Percentiles rank a stretch among this genome's conserved stretches.
Conservation (phyloP, 2,888 invertebrate species). For the Rotaria magnacalcarata region DNA sequence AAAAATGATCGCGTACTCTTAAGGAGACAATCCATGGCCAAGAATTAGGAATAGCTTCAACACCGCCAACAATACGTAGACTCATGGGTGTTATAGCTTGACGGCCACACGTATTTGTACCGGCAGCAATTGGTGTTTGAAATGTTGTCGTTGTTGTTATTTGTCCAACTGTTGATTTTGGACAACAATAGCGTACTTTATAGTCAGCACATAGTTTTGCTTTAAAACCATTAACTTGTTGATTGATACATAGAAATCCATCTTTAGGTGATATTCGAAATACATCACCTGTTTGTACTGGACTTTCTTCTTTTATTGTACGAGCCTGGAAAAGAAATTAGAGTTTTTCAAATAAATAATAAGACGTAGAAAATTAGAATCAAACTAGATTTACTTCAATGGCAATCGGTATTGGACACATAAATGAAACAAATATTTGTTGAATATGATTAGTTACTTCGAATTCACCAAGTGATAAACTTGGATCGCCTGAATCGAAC, state of each 20-base stretch:
- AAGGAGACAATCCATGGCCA: conserved; percentile 36
- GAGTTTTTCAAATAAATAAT: no score
- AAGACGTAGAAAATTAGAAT: background rate
- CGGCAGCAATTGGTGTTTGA: background rate
- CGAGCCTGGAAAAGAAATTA: background rate
- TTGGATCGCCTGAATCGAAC: conserved; percentile 15
- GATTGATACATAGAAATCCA: conserved; percentile 33
- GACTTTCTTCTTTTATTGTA: background rate
- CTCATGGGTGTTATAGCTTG: background rate
- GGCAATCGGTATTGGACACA: background rate
- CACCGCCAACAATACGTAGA: conserved; percentile 19
- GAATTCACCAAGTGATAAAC: background rate
- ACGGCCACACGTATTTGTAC: background rate
- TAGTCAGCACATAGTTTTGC: background rate
- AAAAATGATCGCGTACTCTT: conserved; percentile 2
- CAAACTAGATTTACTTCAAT: background rate
- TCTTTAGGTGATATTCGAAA: background rate
- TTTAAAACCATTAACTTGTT: conserved; percentile 29
- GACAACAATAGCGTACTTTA: conserved; percentile 33
- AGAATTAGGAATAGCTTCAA: conserved; percentile 31
- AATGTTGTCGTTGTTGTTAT: background rate
- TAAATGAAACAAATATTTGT: background rate
- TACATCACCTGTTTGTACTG: background rate
- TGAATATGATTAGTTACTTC: conserved; percentile 1
- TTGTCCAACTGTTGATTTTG: conserved; percentile 5